These are phyloP conservation scores for Poecile montanus DNA, from an alignment of 2,797 vertebrate species.

Conservation along the genomic window DNA sequence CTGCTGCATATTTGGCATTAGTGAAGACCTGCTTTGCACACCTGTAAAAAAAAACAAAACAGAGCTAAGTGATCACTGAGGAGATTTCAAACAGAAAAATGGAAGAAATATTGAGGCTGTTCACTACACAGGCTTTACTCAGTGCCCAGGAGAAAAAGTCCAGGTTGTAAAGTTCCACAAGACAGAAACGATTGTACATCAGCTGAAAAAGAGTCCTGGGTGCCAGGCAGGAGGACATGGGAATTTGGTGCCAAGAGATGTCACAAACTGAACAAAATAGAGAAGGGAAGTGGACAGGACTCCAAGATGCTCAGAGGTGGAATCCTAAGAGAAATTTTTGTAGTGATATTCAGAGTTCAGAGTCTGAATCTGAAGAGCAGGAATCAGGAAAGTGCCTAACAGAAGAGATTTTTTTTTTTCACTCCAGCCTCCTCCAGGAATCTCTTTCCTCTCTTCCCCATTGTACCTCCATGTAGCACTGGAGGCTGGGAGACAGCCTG, in stretches of 20 bases:
- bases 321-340: background rate
- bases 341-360: background rate
- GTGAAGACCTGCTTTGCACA: background rate
- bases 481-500: background rate
- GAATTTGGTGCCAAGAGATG: background rate
- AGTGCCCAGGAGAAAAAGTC: background rate
- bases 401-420: background rate
- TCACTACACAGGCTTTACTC: background rate
- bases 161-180: background rate
- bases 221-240: background rate
- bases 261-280: background rate
- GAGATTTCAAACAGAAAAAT: slow-evolving; percentile 9
- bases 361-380: background rate
- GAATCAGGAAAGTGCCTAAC: background rate
- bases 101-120: background rate
- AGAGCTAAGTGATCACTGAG: background rate
- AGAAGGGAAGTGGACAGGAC: background rate
- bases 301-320: too few relatives aligned
- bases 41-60: background rate
- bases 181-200: rapidly evolving
- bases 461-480: rapidly evolving
- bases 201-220: background rate
- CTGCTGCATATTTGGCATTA: background rate
- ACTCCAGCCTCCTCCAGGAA: background rate
- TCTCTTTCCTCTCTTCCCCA: background rate